Evolutionary conservation across 2,113 vertebrate genomes (phyloP), one percentile per base, ranked within the genome.

Genomic region (Prionailurus bengalensis): DNA sequence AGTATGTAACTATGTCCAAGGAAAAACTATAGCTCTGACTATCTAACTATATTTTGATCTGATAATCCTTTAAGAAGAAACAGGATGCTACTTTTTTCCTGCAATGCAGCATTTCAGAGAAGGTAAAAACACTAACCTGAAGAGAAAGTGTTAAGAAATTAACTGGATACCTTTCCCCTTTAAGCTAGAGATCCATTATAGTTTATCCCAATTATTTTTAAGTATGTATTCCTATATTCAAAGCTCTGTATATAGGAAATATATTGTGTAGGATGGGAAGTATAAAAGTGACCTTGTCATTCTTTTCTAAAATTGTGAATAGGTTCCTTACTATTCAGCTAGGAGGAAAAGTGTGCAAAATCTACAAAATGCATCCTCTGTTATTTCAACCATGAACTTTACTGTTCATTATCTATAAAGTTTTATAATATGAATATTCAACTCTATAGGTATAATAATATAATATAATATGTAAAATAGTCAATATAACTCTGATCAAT

Each of bases 191-290:
- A 33, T 16, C 25, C 16, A n/a, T 16, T 55, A 25, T 21, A 68
- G 9, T 85, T 92, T 31, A 86, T 1, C 33, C 36, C 27, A 82
- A 21, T 81, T 89, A 73, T 81, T 4, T 73, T 58, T 78, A 65
- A 85, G 27, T 36, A 76, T 12, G 27, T 31, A 70, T 9, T 78
- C 36, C 23, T 25, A 29, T 76, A 90, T 87, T 87, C 73, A 73
- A 92, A 90, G 29, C 23, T 83, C 68, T 31, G 14, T 87, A 89
- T 92, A 68, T 78, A 51, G n/a, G 78, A 81, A 92, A 70, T 70
- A 65, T 4, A 63, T 92, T 29, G 42, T 74, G 6, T 48, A 66
- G 13, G 68, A n/a, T 21, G 36, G 3, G 4, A 89, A 88, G 53
- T 76, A 58, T 58, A 89, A 70, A 29, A 16, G 13, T 70, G 16